Percentiles rank a stretch among this genome's conserved stretches.
phyloP scores from a whole-genome alignment of 1,140 invertebrate species.

The Panulirus ornatus region DNA sequence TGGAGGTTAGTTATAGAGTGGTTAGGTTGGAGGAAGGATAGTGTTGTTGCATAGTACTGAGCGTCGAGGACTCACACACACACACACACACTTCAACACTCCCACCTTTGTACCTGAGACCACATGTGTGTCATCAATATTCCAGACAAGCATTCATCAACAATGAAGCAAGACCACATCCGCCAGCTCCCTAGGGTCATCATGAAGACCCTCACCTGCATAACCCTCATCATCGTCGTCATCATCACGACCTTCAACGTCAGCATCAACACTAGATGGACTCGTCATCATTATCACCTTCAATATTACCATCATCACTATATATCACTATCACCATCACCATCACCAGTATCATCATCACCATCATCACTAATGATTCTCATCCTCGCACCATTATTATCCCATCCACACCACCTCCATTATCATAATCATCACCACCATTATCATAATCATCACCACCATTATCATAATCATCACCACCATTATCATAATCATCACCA shows the following conservation, averaged over 20 bases:
- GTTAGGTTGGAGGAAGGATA: too few relatives aligned
- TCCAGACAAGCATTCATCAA: neutral
- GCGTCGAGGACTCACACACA: too few relatives aligned
- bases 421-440: slow-evolving; percentile 12
- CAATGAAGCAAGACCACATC: neutral
- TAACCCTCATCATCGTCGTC: neutral
- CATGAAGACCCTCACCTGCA: neutral
- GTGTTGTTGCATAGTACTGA: too few relatives aligned
- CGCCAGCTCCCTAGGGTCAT: neutral
- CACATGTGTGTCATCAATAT: neutral
- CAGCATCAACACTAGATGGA: neutral
- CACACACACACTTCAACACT: too few relatives aligned
- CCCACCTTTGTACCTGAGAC: neutral
- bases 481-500: neutral
- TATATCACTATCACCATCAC: neutral
- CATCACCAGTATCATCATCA: neutral
- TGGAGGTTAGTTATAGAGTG: too few relatives aligned
- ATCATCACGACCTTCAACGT: neutral
- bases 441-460: neutral
- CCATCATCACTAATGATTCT: neutral
- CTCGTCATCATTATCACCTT: neutral
- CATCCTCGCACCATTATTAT: neutral
- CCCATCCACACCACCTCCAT: neutral
- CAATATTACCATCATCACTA: neutral
- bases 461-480: neutral